These are phyloP conservation scores for Troglohyphantes excavatus DNA, from an alignment of 2,888 invertebrate genomes.

Conservation along the genomic window DNA sequence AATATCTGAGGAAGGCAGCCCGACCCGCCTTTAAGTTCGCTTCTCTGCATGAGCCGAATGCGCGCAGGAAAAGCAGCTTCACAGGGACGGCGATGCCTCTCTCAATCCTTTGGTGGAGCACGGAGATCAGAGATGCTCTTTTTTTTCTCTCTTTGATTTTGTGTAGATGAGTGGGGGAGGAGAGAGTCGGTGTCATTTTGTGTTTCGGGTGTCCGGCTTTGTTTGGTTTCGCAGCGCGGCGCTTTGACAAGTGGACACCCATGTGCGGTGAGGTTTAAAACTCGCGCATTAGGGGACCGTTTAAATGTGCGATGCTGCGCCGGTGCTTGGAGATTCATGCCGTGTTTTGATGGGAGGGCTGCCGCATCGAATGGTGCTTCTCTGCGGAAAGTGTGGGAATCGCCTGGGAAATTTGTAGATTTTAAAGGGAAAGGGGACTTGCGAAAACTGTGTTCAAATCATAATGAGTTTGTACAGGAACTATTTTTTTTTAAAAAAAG, in stretches of 20 bases:
- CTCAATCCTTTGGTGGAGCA: conserved; percentile 55
- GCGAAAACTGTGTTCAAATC: no score
- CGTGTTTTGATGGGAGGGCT: conserved; percentile 60
- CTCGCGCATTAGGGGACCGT: conserved; percentile 78
- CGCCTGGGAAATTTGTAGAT: neutral
- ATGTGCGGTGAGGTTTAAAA: conserved; percentile 79
- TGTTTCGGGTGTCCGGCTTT: neutral
- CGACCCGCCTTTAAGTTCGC: neutral
- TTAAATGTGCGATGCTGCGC: conserved; percentile 69
- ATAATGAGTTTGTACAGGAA: neutral
- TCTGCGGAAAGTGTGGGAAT: conserved; percentile 10
- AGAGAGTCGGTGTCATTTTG: neutral
- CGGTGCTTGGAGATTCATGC: conserved; percentile 66
- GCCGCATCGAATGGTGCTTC: conserved; percentile 47
- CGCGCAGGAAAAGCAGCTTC: conserved; percentile 69
- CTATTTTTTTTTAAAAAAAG: no score
- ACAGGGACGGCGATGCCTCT: conserved; percentile 78
- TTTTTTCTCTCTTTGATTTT: conserved; percentile 44
- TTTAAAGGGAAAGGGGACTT: neutral
- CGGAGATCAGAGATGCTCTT: conserved; percentile 65
- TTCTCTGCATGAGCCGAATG: neutral
- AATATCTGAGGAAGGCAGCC: conserved; percentile 29
- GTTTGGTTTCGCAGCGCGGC: conserved; percentile 24
- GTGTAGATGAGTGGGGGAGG: neutral
- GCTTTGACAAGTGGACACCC: conserved; percentile 59